These are phyloP conservation scores for Acanthosepion pharaonis DNA, from an alignment of 2,888 invertebrate genomes.

Conservation along the genomic window DNA sequence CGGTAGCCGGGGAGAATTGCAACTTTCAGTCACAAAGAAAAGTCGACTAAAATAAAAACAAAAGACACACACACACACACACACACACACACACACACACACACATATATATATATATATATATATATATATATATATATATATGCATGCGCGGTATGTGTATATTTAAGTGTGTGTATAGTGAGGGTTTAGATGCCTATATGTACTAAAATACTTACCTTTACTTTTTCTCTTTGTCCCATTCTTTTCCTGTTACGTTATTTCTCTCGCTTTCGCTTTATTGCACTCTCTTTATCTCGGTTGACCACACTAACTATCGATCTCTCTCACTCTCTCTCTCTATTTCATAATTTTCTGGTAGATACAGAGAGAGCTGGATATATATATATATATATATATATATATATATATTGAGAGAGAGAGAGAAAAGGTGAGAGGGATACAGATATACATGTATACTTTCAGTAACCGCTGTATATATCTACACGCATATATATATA, in stretches of 20 bases:
- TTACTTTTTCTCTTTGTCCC: no score
- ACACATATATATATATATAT: not conserved
- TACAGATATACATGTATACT: not conserved
- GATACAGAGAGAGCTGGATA: no score
- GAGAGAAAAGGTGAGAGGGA: no score
- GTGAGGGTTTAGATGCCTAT: not conserved
- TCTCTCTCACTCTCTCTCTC: no score
- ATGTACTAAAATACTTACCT: not conserved
- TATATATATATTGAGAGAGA: not conserved
- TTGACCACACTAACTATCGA: no score
- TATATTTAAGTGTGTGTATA: not conserved
- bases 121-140: not conserved
- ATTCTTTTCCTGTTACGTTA: no score
- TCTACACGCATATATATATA: not conserved
- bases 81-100: not conserved
- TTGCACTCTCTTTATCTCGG: no score
- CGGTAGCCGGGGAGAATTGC: not conserved
- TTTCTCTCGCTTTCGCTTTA: no score
- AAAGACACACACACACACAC: not conserved
- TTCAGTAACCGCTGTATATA: not conserved
- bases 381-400: not conserved
- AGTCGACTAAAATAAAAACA: not conserved
- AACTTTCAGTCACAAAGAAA: not conserved
- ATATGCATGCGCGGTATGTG: not conserved
- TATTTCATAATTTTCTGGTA: no score